Evolutionary conservation across 1,140 invertebrate genomes (phyloP), one percentile per base, ranked within the genome.

Genomic region (Maconellicoccus hirsutus): DNA sequence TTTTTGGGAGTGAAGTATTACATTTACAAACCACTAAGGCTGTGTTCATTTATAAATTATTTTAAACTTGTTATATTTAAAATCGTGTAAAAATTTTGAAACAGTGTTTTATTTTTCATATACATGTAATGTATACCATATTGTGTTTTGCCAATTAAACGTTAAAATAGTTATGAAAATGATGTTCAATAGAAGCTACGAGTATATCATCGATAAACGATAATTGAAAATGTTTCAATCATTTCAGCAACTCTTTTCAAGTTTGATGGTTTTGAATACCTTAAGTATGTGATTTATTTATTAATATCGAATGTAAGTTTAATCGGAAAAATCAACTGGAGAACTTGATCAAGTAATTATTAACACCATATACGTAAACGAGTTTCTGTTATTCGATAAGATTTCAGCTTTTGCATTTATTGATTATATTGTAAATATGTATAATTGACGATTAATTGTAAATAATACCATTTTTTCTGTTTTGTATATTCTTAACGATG

Each of bases 21-120:
- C 10, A 66, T 25, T 66, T 25, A 25, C 22, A 26, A 66, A 66
- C 61, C 61, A 66, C 21, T 16, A 66, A 66, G 61, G 61, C 61
- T 66, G 61, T 66, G 61, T 66, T 66, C 25, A 23, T 66, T 66
- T 66, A 66, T 66, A 66, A 66, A 66, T 66, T 66, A 66, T 23
- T 66, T 23, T 66, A 16, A 66, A 66, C 6, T 25, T 66, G 61
- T 66, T 52, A 52, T 52, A 8, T 52, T 52, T 16, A 52, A 52
- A 52, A 52, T 19, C 2, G 6, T 52, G 42, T 52, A 52, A 33
- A 52, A 52, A 52, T 19, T 52, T 16, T 16, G 16, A 52, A 52
- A 52, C 4, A 8, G 6, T 52, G 42, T 52, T 52, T 16, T 52
- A 14, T 19, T 52, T 8, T 52, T 8, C 42, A 16, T 52, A 52